Evolutionary conservation across 2,113 vertebrate genomes (phyloP), one percentile per base, ranked within the genome.

Genomic region (Jaculus jaculus): DNA sequence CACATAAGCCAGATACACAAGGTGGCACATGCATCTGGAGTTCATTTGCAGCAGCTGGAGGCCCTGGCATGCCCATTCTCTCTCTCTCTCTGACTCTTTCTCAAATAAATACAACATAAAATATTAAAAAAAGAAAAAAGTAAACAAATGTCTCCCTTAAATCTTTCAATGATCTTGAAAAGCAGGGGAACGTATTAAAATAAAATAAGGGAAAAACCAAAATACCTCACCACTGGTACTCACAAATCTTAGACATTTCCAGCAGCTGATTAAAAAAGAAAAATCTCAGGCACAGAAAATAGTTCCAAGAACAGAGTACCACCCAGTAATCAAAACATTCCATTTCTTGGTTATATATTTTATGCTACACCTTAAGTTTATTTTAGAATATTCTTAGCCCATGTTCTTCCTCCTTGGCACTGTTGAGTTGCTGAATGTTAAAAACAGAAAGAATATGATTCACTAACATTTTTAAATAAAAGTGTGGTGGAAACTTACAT

Each of bases 381-480:
- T 94, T 94, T 93, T 94, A 95, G 93, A 94, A 78, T 96, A 97
- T 97, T 94, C 96, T 95, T 95, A 96, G 95, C 63, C 47, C 85
- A 47, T 78, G 88, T 93, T 23, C 78, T 92, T 60, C 68, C 82
- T 94, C 66, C 72, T 73, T 96, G 81, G 86, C 95, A 94, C 94
- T 92, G 77, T 72, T 86, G 91, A 61, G 73, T 96, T 91, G 72
- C 85, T 80, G 42, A 94, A 96, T 78, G 84, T 86, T 87, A 88
- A 92, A 94, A 97, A 73, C 39, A 94, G 32, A 88, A 28, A 85
- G 7, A 82, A 28, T 77, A 94, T 91, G 81, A 90, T 77, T 96
- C 85, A 83, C 73, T 83, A 82, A 79, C 37, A 84, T 96, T 94
- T 83, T 47, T 60, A 72, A 78, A 94, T 82, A 47, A 18, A 79